phyloP scores from a whole-genome alignment of 1,140 invertebrate genomes.

The Arctopsyche grandis region DNA sequence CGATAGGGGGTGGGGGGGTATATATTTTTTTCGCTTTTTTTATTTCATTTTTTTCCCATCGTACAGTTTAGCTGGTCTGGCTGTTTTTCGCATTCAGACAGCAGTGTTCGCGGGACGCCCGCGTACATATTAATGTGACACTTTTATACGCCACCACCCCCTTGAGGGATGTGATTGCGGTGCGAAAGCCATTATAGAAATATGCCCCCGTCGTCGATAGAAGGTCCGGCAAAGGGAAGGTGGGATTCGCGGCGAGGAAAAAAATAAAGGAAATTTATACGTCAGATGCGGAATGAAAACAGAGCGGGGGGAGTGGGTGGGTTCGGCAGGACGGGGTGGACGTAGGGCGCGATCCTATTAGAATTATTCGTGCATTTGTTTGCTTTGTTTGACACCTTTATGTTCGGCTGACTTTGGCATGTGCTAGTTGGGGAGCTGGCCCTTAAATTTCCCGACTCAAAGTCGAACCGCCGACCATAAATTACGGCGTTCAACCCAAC shows the following conservation, averaged over 20 bases:
- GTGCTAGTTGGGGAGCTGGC: constrained; percentile 40
- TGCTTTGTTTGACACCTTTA: constrained; percentile 48
- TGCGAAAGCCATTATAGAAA: constrained; percentile 37
- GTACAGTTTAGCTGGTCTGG: no score
- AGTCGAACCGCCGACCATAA: constrained; percentile 51
- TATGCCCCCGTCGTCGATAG: constrained; percentile 16
- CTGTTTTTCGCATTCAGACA: constrained; percentile 20
- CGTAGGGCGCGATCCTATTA: constrained; percentile 34
- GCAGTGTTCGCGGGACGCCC: constrained; percentile 19
- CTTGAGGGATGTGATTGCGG: constrained; percentile 8
- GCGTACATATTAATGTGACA: constrained; percentile 31
- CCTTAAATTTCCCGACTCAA: constrained; percentile 48
- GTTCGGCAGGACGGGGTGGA: neutral
- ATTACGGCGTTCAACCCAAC: constrained; percentile 36
- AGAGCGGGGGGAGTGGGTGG: neutral
- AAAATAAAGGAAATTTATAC: constrained; percentile 43
- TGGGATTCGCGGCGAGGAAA: neutral
- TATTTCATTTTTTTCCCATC: no score
- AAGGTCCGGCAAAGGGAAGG: neutral
- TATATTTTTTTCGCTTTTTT: neutral
- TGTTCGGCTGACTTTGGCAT: constrained; percentile 49
- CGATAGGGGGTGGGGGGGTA: no score
- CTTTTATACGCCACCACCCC: constrained; percentile 18
- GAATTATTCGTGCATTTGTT: constrained; percentile 48
- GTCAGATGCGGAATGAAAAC: constrained; percentile 24